Evolutionary conservation across 1,140 invertebrate species (phyloP).

Genomic region (Cherax destructor): DNA sequence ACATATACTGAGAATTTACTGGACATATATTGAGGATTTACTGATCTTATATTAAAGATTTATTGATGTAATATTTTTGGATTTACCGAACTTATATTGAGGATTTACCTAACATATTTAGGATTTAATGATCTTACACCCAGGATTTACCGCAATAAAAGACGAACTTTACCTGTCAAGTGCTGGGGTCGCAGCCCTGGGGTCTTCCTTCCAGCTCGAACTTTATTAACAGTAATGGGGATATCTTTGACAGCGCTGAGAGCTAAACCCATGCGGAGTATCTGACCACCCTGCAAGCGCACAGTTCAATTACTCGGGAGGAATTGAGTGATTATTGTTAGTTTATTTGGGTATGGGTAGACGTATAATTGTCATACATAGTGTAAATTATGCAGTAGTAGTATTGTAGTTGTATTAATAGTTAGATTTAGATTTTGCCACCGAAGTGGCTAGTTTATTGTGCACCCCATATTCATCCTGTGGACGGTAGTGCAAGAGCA

Average conservation of each 20-base stretch:
- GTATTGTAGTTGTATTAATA: not conserved
- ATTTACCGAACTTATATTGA: no score
- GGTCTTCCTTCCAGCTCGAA: constrained; percentile 85
- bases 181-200: constrained; percentile 92
- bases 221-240: constrained; percentile 86
- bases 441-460: no score
- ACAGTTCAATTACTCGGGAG: not conserved
- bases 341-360: no score
- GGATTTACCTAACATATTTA: no score
- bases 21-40: no score
- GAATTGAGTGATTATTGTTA: not conserved
- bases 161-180: constrained; percentile 82
- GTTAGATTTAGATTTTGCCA: no score
- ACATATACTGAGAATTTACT: no score
- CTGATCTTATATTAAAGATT: no score
- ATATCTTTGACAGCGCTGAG: constrained; percentile 85
- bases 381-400: not conserved
- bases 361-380: no score
- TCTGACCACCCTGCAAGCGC: constrained; percentile 87
- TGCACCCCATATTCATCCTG: no score
- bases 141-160: not conserved
- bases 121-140: not conserved
- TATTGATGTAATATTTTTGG: no score
- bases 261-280: constrained; percentile 86
- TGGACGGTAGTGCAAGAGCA: no score